phyloP scores from a whole-genome alignment of 2,888 invertebrate genomes.

The Morpho helenor region DNA sequence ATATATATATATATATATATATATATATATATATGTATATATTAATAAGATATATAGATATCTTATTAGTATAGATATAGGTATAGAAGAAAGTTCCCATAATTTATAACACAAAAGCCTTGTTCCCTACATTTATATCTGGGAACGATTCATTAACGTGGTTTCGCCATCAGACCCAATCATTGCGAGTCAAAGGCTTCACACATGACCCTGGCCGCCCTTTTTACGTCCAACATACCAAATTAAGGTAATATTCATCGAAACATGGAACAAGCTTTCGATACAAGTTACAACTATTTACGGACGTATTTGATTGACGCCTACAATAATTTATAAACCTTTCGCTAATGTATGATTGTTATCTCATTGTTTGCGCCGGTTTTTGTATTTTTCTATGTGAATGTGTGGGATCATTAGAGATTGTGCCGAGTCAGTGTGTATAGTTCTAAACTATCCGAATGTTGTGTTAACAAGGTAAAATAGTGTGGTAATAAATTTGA shows the following conservation, averaged over 20 bases:
- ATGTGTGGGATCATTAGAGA: conserved; percentile 32
- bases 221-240: conserved; percentile 43
- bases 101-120: neutral
- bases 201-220: conserved; percentile 42
- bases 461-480: conserved; percentile 43
- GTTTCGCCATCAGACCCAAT: conserved; percentile 34
- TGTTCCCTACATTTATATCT: conserved; percentile 14
- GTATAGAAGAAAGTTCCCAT: conserved; percentile 1
- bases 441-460: conserved; percentile 28
- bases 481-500: conserved; percentile 28
- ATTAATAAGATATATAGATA: too few relatives aligned
- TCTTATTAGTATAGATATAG: too few relatives aligned
- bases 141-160: conserved; percentile 31
- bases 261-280: conserved; percentile 29
- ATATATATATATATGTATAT: too few relatives aligned
- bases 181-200: conserved; percentile 38
- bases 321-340: conserved; percentile 48
- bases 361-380: conserved; percentile 54
- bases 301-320: conserved; percentile 59
- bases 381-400: conserved; percentile 34
- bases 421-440: conserved; percentile 41
- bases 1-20: too few relatives aligned
- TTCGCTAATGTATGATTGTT: conserved; percentile 54
- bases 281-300: conserved; percentile 38
- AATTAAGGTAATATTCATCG: conserved; percentile 54